Evolutionary conservation across 2,888 invertebrate species (phyloP).

Genomic region (Ophioninae sp.): DNA sequence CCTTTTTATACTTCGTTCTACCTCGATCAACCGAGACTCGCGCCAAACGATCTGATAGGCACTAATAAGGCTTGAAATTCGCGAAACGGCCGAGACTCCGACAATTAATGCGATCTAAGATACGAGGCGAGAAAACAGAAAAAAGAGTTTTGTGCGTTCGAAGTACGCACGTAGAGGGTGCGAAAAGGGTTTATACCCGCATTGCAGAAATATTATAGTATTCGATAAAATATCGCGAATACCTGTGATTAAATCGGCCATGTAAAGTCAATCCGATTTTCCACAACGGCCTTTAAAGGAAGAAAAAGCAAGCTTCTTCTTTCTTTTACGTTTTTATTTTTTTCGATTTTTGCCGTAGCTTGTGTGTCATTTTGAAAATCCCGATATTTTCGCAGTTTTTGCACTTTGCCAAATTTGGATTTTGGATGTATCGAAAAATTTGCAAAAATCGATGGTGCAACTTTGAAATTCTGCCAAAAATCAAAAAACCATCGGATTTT

Average conservation of each 20-base stretch:
- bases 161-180: neutral
- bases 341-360: too few species aligned
- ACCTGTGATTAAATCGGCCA: neutral
- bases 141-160: neutral
- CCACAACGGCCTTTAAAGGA: too few species aligned
- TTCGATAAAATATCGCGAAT: neutral
- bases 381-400: too few species aligned
- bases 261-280: neutral
- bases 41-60: constrained; percentile 23
- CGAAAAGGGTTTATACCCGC: neutral
- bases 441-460: too few species aligned
- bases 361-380: too few species aligned
- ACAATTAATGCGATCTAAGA: constrained; percentile 9
- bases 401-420: too few species aligned
- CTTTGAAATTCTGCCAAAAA: too few species aligned
- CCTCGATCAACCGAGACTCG: constrained; percentile 34
- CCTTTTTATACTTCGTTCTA: constrained; percentile 6
- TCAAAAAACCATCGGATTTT: too few species aligned
- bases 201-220: neutral
- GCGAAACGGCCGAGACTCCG: constrained; percentile 8
- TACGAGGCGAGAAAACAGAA: neutral
- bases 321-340: too few species aligned
- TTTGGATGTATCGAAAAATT: too few species aligned
- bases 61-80: constrained; percentile 41
- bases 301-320: too few species aligned